A percentile compares a stretch with the other conserved stretches of the same genome.
Conservation (phyloP, 2,113 vertebrate species). For the Trichomycterus rosablanca region DNA sequence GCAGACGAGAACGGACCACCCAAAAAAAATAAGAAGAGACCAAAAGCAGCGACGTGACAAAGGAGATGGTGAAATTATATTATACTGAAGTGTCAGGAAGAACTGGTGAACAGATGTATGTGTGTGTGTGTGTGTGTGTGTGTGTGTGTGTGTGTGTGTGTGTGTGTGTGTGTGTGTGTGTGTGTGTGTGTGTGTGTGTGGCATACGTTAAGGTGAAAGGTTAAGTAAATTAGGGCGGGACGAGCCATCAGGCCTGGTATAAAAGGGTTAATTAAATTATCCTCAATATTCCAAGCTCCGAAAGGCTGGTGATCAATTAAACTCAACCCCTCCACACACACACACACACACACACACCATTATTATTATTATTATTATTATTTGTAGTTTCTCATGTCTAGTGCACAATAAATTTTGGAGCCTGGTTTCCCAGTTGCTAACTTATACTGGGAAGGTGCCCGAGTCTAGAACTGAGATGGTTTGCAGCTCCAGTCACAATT, state of each 20-base stretch:
- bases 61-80: slow-evolving; percentile 9
- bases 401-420: too few species aligned
- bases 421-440: too few species aligned
- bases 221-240: slow-evolving; percentile 11
- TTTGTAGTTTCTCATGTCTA: too few species aligned
- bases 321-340: background rate
- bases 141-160: slow-evolving; percentile 6
- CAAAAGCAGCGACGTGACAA: background rate
- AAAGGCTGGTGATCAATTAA: background rate
- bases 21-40: background rate
- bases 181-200: background rate
- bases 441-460: too few species aligned
- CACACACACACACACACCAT: too few species aligned
- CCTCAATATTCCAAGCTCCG: background rate
- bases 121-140: background rate
- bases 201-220: background rate
- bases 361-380: too few species aligned
- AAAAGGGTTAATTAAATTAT: slow-evolving; percentile 15
- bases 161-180: background rate
- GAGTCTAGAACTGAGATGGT: too few species aligned
- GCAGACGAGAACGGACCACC: too few species aligned
- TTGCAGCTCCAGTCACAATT: too few species aligned
- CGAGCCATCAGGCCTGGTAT: background rate
- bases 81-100: background rate
- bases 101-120: slow-evolving; percentile 14